Percentiles rank a stretch among this genome's conserved stretches.
Conservation (phyloP, 2,797 vertebrate genomes). For the Helarctos malayanus region DNA sequence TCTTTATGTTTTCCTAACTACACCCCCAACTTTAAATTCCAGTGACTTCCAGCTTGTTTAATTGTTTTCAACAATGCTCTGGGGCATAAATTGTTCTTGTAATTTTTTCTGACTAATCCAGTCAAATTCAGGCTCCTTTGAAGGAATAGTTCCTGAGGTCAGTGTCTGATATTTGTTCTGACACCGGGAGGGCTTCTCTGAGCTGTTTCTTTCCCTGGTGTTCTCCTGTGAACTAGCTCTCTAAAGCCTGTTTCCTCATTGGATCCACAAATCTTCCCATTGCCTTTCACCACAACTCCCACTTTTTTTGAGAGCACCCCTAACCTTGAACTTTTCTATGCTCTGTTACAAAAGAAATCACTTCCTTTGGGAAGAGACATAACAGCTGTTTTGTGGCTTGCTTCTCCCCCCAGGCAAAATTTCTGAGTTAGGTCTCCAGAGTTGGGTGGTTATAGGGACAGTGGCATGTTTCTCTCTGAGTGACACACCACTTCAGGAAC, state of each 20-base stretch:
- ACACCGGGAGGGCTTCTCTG: background rate
- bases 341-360: slow-evolving; percentile 24
- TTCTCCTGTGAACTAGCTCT: background rate
- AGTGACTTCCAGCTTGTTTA: background rate
- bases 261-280: background rate
- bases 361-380: background rate
- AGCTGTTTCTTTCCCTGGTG: background rate
- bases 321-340: background rate
- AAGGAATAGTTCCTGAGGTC: background rate
- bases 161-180: background rate
- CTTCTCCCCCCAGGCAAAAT: background rate
- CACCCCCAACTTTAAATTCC: background rate
- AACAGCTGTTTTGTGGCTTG: background rate
- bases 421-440: background rate
- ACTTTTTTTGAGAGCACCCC: background rate
- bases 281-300: background rate
- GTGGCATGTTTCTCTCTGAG: background rate
- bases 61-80: background rate
- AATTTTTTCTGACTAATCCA: background rate
- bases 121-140: background rate
- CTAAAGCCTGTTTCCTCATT: background rate
- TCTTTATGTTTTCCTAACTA: background rate
- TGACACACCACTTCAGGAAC: background rate
- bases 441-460: background rate
- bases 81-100: background rate